Conservation (phyloP, 2,888 invertebrate genomes). For the Athrips mouffetella region DNA sequence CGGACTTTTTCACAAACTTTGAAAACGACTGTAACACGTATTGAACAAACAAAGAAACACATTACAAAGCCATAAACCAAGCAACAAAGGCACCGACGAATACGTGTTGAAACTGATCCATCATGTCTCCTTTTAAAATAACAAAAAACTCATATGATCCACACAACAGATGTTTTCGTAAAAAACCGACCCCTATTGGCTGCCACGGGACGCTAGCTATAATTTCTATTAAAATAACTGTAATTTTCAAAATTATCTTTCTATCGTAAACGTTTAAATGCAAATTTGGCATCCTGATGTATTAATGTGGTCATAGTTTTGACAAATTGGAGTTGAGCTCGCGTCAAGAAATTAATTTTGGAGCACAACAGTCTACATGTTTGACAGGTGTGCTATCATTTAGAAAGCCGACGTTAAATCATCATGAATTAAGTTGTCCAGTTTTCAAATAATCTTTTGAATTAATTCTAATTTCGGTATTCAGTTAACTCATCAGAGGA, state of each 20-base stretch:
- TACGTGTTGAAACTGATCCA: conserved; percentile 78
- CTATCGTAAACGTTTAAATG: conserved; percentile 67
- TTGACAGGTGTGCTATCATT: conserved; percentile 28
- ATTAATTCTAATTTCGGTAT: neutral
- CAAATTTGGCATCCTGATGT: conserved; percentile 64
- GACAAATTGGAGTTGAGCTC: conserved; percentile 53
- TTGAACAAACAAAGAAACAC: conserved; percentile 76
- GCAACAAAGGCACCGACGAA: conserved; percentile 74
- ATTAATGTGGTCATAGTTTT: conserved; percentile 63
- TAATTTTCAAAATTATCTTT: conserved; percentile 65
- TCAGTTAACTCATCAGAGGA: neutral
- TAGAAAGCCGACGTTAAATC: conserved; percentile 1
- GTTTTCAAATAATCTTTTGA: neutral
- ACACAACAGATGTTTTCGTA: conserved; percentile 75
- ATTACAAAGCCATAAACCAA: conserved; percentile 75
- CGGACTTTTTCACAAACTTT: conserved; percentile 44
- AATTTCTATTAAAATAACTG: conserved; percentile 69
- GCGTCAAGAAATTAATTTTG: conserved; percentile 47
- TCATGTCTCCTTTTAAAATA: conserved; percentile 77
- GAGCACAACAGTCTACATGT: conserved; percentile 27
- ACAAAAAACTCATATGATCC: conserved; percentile 70
- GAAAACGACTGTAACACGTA: conserved; percentile 64
- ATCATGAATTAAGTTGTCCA: conserved; percentile 8
- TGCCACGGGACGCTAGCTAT: conserved; percentile 48
- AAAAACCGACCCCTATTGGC: conserved; percentile 65